phyloP scores from a whole-genome alignment of 1,140 invertebrate species.

The Aculops lycopersici region DNA sequence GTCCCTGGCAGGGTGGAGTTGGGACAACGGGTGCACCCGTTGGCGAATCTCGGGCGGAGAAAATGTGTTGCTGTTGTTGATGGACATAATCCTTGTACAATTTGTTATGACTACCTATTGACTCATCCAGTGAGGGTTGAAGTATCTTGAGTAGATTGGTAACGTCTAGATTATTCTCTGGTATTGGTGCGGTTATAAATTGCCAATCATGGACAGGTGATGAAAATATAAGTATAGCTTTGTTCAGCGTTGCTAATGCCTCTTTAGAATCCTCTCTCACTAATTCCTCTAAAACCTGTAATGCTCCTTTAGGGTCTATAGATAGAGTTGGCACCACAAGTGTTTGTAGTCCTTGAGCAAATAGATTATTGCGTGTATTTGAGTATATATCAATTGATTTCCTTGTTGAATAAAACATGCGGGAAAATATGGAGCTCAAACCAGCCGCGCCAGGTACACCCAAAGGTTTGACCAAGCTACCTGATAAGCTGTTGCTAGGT shows the following conservation, averaged over 20 bases:
- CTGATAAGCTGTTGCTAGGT: background rate
- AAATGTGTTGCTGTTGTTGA: background rate
- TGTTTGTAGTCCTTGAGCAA: background rate
- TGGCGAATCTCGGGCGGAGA: background rate
- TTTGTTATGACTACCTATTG: conserved; percentile 24
- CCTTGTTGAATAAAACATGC: background rate
- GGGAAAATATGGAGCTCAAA: background rate
- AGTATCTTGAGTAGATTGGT: conserved; percentile 59
- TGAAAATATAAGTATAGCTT: background rate
- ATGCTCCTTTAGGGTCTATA: conserved; percentile 13
- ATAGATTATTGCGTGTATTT: background rate
- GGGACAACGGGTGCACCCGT: background rate
- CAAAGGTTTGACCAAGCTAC: background rate
- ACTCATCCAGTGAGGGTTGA: conserved; percentile 66
- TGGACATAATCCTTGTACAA: background rate
- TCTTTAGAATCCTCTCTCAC: background rate
- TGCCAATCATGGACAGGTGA: conserved; percentile 8
- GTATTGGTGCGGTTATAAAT: conserved; percentile 27
- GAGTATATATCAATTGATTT: background rate
- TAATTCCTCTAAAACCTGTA: background rate
- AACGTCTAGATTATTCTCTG: conserved; percentile 60
- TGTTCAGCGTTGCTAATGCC: background rate
- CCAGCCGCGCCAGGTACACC: no score
- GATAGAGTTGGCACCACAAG: conserved; percentile 17
- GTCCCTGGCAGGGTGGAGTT: conserved; percentile 21